Conservation (phyloP, 2,888 invertebrate species). For the Crioceris asparagi region DNA sequence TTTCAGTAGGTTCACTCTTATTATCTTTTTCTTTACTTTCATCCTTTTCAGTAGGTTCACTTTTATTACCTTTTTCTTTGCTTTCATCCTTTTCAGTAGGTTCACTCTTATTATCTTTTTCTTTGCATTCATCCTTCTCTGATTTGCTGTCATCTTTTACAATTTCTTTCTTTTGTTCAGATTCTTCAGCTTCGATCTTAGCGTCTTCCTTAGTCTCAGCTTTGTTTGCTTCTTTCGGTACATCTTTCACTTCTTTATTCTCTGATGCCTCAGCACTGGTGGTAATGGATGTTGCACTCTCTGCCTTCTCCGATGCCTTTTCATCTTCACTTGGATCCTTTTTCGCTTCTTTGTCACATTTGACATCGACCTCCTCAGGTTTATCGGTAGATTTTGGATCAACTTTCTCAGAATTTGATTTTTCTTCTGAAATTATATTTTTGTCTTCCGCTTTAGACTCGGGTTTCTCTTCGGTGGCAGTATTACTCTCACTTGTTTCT, state of each 20-base stretch:
- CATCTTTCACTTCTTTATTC: no score
- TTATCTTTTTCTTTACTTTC: slow-evolving; percentile 3
- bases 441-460: not conserved
- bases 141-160: not conserved
- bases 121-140: not conserved
- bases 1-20: no score
- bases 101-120: slow-evolving; percentile 1
- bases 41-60: not conserved
- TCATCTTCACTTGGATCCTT: no score
- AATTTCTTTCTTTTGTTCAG: not conserved
- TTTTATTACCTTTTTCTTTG: slow-evolving; percentile 2
- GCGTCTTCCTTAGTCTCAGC: not conserved
- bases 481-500: slow-evolving; percentile 25
- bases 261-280: no score
- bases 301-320: no score
- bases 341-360: no score
- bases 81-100: slow-evolving; percentile 4
- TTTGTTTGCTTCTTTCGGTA: slow-evolving; percentile 1
- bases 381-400: no score
- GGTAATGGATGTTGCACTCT: no score
- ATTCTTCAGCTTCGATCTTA: not conserved
- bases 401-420: no score
- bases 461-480: slow-evolving; percentile 17
- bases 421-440: not conserved
- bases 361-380: no score